phyloP scores from a whole-genome alignment of 2,113 vertebrate species.

The Glaucomys volans region DNA sequence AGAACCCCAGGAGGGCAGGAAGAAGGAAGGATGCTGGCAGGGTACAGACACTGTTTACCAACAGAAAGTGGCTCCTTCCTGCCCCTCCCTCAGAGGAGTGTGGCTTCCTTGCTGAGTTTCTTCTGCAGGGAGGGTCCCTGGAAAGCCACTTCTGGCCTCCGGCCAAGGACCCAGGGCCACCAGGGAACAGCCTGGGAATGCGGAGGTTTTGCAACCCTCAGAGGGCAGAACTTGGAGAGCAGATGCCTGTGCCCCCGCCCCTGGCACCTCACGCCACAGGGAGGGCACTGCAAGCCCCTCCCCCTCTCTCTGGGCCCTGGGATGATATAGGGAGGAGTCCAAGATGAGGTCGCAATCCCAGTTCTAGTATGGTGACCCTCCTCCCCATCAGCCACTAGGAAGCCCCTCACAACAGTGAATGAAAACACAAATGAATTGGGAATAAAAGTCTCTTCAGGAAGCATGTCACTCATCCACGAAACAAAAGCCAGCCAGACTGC shows the following conservation, averaged over 20 bases:
- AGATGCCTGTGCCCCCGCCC: neutral
- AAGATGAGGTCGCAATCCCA: neutral
- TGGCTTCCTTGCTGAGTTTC: neutral
- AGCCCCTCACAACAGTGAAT: neutral
- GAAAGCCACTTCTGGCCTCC: neutral
- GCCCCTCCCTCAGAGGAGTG: neutral
- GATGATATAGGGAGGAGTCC: neutral
- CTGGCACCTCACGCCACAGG: neutral
- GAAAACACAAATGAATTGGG: neutral
- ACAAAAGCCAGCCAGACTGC: neutral
- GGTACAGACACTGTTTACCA: neutral
- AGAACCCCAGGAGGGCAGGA: neutral
- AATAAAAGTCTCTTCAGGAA: neutral
- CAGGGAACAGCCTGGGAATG: neutral
- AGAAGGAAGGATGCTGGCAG: constrained; percentile 28
- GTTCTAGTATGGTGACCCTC: neutral
- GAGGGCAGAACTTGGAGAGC: neutral
- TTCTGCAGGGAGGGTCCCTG: neutral
- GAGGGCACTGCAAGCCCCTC: neutral
- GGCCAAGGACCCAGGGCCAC: neutral
- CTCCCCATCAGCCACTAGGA: neutral
- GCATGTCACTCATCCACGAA: accelerated
- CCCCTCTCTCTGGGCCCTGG: neutral
- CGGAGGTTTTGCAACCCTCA: neutral
- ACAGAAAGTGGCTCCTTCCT: constrained; percentile 62